Evolutionary conservation across 2,113 vertebrate species (phyloP).

Genomic region (Indri indri): DNA sequence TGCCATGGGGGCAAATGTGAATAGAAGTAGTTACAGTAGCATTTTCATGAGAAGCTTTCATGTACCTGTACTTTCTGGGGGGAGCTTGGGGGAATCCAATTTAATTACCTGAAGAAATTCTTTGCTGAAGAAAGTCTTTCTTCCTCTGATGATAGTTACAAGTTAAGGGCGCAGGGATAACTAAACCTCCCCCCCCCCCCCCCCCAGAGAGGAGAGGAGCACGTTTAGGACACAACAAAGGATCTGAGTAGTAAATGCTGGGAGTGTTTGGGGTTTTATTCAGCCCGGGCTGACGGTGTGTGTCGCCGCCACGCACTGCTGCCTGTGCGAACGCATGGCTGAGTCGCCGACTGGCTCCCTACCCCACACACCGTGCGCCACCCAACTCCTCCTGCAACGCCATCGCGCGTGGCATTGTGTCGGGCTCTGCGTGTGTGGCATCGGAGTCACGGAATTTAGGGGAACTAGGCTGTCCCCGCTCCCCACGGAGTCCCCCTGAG

Average conservation of each 20-base stretch:
- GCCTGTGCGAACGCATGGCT: slow-evolving; percentile 53
- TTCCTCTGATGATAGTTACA: not conserved
- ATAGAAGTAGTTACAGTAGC: not conserved
- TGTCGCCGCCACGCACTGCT: slow-evolving; percentile 61
- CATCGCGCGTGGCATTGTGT: slow-evolving; percentile 64
- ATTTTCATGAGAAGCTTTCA: not conserved
- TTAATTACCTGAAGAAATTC: not conserved
- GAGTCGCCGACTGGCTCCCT: slow-evolving; percentile 15
- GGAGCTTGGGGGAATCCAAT: not conserved
- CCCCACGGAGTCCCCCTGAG: slow-evolving; percentile 1
- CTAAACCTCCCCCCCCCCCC: not conserved
- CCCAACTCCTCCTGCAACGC: slow-evolving; percentile 54
- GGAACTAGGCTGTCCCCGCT: not conserved
- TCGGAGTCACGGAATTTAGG: not conserved
- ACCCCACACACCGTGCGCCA: slow-evolving; percentile 32
- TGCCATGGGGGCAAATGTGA: not conserved
- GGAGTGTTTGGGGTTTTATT: slow-evolving; percentile 9
- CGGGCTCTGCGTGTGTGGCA: slow-evolving; percentile 54
- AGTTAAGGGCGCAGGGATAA: not conserved
- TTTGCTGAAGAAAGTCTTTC: not conserved
- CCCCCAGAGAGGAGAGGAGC: not conserved
- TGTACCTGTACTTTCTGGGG: not conserved
- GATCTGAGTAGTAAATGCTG: slow-evolving; percentile 17
- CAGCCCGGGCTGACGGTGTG: not conserved
- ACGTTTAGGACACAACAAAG: slow-evolving; percentile 59